These are phyloP conservation scores for Drosophila nigrodunni DNA, from an alignment of 1,140 invertebrate genomes.

Conservation along the genomic window DNA sequence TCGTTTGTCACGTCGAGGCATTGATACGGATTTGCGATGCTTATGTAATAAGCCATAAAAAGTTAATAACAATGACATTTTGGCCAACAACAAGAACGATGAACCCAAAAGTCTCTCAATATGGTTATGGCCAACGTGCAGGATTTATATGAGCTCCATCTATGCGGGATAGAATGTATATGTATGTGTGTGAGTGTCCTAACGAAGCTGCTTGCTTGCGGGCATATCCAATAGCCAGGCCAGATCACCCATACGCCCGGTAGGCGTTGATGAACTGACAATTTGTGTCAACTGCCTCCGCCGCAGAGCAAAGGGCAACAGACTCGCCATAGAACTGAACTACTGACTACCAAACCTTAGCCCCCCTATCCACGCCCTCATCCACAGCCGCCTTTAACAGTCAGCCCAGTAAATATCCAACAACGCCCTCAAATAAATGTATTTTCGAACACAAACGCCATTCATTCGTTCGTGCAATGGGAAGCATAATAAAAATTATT, in stretches of 20 bases:
- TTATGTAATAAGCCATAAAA: constrained; percentile 82
- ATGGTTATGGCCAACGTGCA: constrained; percentile 77
- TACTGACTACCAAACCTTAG: neutral
- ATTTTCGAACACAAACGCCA: constrained; percentile 80
- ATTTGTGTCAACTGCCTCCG: constrained; percentile 79
- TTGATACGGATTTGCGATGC: constrained; percentile 70
- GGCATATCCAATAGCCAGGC: constrained; percentile 6
- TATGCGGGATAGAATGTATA: neutral
- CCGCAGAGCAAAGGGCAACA: constrained; percentile 69
- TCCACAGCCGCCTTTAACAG: too few relatives aligned
- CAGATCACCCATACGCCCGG: constrained; percentile 72
- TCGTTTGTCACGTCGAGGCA: constrained; percentile 67
- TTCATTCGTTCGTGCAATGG: constrained; percentile 60
- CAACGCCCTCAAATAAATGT: constrained; percentile 78
- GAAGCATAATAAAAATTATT: constrained; percentile 79
- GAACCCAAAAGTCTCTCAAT: constrained; percentile 53
- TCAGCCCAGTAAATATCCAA: constrained; percentile 30
- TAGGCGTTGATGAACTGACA: constrained; percentile 83
- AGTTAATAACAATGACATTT: constrained; percentile 80
- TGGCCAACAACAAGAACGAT: constrained; percentile 38
- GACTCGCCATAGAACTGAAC: constrained; percentile 7
- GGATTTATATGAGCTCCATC: constrained; percentile 68
- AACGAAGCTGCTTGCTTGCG: constrained; percentile 58
- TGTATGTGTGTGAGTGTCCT: constrained; percentile 27
- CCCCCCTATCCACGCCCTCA: neutral